Conservation (phyloP, 2,888 invertebrate species). For the Beris chalybata region DNA sequence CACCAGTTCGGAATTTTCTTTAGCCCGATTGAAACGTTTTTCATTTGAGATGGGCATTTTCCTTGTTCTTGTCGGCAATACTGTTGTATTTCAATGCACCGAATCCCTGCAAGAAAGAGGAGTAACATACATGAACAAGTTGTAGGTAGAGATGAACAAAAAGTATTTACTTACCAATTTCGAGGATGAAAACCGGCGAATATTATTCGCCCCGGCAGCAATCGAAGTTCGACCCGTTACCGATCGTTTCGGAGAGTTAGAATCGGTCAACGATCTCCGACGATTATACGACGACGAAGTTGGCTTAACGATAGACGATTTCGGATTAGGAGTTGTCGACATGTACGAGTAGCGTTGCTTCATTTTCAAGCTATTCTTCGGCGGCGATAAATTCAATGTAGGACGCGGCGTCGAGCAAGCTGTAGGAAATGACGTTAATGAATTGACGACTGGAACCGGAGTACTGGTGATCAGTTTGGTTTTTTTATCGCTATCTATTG, state of each 20-base stretch:
- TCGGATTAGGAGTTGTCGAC: conserved; percentile 42
- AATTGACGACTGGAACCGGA: conserved; percentile 36
- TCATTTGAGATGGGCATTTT: no score
- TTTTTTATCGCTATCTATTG: conserved; percentile 28
- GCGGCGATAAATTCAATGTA: conserved; percentile 13
- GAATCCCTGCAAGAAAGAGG: no score
- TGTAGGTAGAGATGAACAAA: no score
- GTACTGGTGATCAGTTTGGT: conserved; percentile 41
- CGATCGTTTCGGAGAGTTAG: conserved; percentile 27
- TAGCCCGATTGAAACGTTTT: no score
- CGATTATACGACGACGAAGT: conserved; percentile 25
- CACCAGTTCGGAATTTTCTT: no score
- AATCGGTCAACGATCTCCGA: conserved; percentile 21
- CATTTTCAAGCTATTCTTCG: conserved; percentile 37
- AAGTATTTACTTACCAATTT: no score
- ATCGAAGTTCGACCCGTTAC: background rate
- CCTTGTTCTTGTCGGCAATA: no score
- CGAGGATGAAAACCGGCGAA: no score
- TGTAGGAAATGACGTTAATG: background rate
- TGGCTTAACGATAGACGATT: conserved; percentile 32
- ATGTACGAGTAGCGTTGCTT: conserved; percentile 43
- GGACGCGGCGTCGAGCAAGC: conserved; percentile 45
- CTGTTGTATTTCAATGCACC: no score
- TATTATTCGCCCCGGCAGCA: no score
- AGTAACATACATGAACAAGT: no score